Percentiles rank a stretch among this genome's conserved stretches.
These are phyloP conservation scores for Boloria selene DNA, from an alignment of 2,888 invertebrate species.

Conservation along the genomic window DNA sequence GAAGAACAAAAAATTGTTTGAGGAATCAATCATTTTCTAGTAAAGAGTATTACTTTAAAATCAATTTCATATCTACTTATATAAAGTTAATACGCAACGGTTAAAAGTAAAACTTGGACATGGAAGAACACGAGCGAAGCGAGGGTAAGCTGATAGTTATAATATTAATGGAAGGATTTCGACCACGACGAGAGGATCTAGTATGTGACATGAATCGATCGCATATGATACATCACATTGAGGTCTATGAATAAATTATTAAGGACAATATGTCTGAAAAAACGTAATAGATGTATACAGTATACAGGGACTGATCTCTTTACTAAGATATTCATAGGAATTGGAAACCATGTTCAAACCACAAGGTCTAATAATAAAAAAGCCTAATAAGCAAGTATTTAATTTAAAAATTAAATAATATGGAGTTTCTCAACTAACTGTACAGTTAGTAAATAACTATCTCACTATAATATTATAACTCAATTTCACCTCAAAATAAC, in stretches of 20 bases:
- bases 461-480: too few relatives aligned
- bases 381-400: not conserved
- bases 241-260: not conserved
- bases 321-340: not conserved
- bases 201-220: not conserved
- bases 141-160: not conserved
- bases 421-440: too few relatives aligned
- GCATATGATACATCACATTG: not conserved
- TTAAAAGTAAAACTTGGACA: too few relatives aligned
- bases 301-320: slow-evolving; percentile 8
- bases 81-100: too few relatives aligned
- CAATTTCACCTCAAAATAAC: too few relatives aligned
- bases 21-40: too few relatives aligned
- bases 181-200: not conserved
- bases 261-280: not conserved
- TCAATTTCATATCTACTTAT: too few relatives aligned
- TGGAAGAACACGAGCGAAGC: too few relatives aligned
- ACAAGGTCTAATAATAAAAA: not conserved
- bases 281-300: not conserved
- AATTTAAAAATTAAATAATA: not conserved
- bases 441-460: too few relatives aligned
- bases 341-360: not conserved
- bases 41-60: too few relatives aligned
- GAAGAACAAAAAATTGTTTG: too few relatives aligned
- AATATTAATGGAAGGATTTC: not conserved